These are phyloP conservation scores for Carollia perspicillata DNA, from an alignment of 2,113 vertebrate genomes.

Conservation along the genomic window DNA sequence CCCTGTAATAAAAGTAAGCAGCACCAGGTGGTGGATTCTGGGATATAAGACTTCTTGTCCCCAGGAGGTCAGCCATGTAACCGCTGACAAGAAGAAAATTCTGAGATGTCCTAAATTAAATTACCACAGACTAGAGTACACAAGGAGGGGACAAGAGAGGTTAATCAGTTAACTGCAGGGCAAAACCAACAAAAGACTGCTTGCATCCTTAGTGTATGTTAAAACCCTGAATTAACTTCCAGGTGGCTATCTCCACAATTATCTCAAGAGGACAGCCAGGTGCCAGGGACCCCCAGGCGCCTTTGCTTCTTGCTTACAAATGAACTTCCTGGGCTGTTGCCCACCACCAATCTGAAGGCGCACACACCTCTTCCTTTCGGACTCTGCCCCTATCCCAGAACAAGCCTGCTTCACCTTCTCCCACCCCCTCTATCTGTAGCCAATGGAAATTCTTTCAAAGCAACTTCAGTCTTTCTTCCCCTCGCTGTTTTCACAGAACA, in stretches of 20 bases:
- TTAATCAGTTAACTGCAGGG: background rate
- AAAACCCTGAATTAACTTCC: too few species aligned
- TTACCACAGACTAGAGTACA: background rate
- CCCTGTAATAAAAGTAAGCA: background rate
- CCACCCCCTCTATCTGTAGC: background rate
- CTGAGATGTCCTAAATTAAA: background rate
- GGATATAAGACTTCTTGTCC: background rate
- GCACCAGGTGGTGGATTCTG: background rate
- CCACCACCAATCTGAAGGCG: background rate
- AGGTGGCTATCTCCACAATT: background rate
- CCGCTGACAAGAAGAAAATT: background rate
- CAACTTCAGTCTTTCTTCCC: background rate
- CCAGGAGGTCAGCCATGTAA: background rate
- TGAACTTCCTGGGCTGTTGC: background rate
- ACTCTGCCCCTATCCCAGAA: background rate
- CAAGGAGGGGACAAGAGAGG: background rate
- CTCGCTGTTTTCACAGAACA: background rate
- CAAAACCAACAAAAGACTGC: background rate
- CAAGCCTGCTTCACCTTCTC: background rate
- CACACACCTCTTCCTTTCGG: background rate
- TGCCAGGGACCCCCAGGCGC: background rate
- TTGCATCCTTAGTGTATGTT: background rate
- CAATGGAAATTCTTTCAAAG: background rate
- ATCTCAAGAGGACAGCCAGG: background rate
- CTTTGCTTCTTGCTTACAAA: background rate